A percentile compares a stretch with the other conserved stretches of the same genome.
Conservation (phyloP, 2,888 invertebrate genomes). For the Allolobophora icterica region DNA sequence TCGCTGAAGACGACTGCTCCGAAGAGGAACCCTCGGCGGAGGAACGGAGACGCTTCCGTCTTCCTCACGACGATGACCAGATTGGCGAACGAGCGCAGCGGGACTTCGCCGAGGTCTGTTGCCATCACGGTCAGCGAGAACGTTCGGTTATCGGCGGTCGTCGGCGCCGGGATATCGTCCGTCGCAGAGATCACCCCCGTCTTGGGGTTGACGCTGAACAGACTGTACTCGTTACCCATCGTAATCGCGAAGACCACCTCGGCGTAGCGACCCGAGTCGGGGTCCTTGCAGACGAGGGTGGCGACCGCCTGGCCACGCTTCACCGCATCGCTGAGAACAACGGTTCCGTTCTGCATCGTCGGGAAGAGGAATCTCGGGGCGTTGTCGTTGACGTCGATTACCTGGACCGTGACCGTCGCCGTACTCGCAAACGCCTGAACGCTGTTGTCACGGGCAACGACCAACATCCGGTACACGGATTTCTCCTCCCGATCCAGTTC, state of each 20-base stretch:
- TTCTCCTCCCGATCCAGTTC: conserved; percentile 46
- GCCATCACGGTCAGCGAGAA: conserved; percentile 42
- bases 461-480: conserved; percentile 38
- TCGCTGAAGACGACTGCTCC: conserved; percentile 35
- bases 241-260: conserved; percentile 42
- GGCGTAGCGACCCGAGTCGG: conserved; percentile 42
- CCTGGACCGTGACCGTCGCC: conserved; percentile 41
- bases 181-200: conserved; percentile 42
- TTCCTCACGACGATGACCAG: conserved; percentile 40
- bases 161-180: conserved; percentile 33
- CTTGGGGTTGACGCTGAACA: conserved; percentile 44
- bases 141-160: conserved; percentile 23
- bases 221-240: conserved; percentile 32
- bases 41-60: conserved; percentile 27
- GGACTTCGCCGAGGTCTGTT: conserved; percentile 39
- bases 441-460: conserved; percentile 39
- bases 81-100: conserved; percentile 32
- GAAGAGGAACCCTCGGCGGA: conserved; percentile 18
- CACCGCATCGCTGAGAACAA: conserved; percentile 33
- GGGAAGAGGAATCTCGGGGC: conserved; percentile 47
- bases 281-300: conserved; percentile 40
- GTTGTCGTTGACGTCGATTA: conserved; percentile 50
- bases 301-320: conserved; percentile 42
- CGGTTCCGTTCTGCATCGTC: conserved; percentile 37
- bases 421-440: conserved; percentile 40